Evolutionary conservation across 1,140 invertebrate species (phyloP), one percentile per base, ranked within the genome.

Genomic region (Hyphantria cunea): DNA sequence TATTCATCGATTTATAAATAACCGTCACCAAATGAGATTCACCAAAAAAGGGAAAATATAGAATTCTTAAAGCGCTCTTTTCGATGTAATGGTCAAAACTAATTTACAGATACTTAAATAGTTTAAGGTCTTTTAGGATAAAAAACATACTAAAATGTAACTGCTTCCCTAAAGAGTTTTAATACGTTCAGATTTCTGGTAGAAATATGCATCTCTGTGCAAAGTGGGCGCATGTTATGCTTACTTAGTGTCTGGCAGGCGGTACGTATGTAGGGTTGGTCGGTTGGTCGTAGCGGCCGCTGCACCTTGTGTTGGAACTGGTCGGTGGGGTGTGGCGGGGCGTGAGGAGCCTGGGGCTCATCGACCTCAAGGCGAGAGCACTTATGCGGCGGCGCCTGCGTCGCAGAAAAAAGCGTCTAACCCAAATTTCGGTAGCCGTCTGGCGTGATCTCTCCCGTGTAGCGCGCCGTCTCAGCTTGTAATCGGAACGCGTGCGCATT

Each of bases 381-480:
- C 58, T 55, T 78, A 66, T 68, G 75, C 61, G 71, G 73, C 77
- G 74, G 84, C 80, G 81, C 84, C 72, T 58, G 82, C 77, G 78
- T 78, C 66, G 62, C 65, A 70, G 68, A 84, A 84, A 84, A 88
- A 89, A 85, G 64, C 70, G 75, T 70, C 80, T 84, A 86, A 88
- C 80, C 83, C 77, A 81, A 90, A 86, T 90, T 90, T 88, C 84
- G 78, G 84, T 79, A 84, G 84, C 76, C 64, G 82, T 82, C 80
- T 86, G 83, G 72, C 70, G 61, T 68, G 68, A 82, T 82, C 73
- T 76, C 76, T 78, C 78, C 74, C 69, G 74, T 63, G 34, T 41
- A 66, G 53, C 17, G 13, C 39, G 10, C 17, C 37, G 13, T 60
- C 42, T 47, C 71, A 53, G 70, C 64, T 72, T 74, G 76, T 72